Evolutionary conservation across 2,113 vertebrate species (phyloP).

Genomic region (Agelaius tricolor): DNA sequence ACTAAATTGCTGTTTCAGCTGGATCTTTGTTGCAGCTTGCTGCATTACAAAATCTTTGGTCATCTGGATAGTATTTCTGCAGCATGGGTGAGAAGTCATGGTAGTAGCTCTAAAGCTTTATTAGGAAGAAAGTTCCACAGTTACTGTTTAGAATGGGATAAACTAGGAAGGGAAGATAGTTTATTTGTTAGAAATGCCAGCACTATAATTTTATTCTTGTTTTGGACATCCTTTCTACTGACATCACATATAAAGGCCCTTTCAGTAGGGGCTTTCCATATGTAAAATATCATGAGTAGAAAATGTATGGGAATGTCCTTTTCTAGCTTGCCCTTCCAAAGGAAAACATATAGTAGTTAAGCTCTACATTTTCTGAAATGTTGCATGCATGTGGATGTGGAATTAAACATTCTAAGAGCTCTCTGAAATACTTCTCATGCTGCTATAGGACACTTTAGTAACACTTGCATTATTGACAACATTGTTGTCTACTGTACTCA

Average conservation of each 20-base stretch:
- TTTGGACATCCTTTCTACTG: background rate
- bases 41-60: conserved; percentile 55
- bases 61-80: conserved; percentile 26
- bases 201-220: background rate
- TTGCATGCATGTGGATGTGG: background rate
- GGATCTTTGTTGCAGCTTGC: conserved; percentile 54
- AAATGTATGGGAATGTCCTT: background rate
- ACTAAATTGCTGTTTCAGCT: conserved; percentile 48
- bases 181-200: background rate
- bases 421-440: background rate
- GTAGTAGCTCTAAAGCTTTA: conserved; percentile 26
- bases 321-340: background rate
- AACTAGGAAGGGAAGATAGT: background rate
- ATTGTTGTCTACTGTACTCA: background rate
- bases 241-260: background rate
- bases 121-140: conserved; percentile 31
- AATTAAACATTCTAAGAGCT: background rate
- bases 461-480: background rate
- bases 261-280: background rate
- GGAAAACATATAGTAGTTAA: background rate
- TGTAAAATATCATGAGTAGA: background rate
- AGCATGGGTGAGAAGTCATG: background rate
- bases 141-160: background rate
- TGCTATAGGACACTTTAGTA: background rate
- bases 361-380: background rate